phyloP scores from a whole-genome alignment of 2,888 invertebrate species.

The Crepidodera aurea region DNA sequence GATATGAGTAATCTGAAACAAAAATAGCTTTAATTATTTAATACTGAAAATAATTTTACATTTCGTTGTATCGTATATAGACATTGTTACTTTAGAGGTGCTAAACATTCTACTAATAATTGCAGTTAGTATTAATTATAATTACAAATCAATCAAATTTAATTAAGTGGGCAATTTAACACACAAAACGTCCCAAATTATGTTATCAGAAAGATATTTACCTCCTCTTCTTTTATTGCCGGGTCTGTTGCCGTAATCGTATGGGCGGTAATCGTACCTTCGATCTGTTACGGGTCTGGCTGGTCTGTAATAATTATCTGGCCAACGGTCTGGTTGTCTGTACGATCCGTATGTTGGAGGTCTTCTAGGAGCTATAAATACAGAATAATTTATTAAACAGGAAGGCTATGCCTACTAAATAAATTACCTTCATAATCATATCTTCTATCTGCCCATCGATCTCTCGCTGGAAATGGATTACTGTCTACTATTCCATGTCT shows the following conservation, averaged over 20 bases:
- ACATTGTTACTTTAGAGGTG: background rate
- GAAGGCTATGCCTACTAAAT: no score
- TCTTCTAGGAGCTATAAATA: slow-evolving; percentile 16
- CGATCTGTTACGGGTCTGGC: slow-evolving; percentile 54
- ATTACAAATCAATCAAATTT: background rate
- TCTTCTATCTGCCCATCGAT: slow-evolving; percentile 38
- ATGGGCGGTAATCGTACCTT: slow-evolving; percentile 40
- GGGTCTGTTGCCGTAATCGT: slow-evolving; percentile 37
- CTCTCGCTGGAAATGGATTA: slow-evolving; percentile 11
- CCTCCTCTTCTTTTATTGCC: slow-evolving; percentile 52
- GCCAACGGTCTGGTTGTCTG: slow-evolving; percentile 41
- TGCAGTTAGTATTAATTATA: background rate
- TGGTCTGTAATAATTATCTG: slow-evolving; percentile 44
- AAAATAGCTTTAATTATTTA: slow-evolving; percentile 27
- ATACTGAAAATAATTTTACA: slow-evolving; percentile 11
- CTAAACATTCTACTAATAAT: background rate
- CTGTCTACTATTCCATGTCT: slow-evolving; percentile 23
- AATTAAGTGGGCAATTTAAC: slow-evolving; percentile 34
- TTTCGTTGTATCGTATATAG: slow-evolving; percentile 1
- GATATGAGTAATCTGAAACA: slow-evolving; percentile 54
- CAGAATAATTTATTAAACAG: background rate
- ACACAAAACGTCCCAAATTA: slow-evolving; percentile 54
- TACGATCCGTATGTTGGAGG: slow-evolving; percentile 2
- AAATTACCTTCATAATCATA: slow-evolving; percentile 36
- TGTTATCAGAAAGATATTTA: slow-evolving; percentile 52